These are phyloP conservation scores for Orientallactaga bullata DNA, from an alignment of 2,113 vertebrate species.

Conservation along the genomic window DNA sequence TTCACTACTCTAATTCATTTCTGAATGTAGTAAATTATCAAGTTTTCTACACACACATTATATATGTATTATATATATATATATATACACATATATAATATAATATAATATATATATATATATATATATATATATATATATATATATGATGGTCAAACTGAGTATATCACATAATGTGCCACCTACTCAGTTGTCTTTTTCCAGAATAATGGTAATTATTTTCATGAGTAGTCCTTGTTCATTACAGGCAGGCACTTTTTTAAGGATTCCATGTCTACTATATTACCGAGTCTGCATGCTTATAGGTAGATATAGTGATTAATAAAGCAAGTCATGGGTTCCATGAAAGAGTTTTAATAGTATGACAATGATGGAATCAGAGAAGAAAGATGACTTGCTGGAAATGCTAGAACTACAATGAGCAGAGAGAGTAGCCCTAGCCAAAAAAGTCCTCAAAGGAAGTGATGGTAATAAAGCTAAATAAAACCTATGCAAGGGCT, in stretches of 20 bases:
- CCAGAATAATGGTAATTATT: background rate
- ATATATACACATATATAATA: background rate
- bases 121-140: background rate
- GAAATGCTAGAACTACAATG: too few relatives aligned
- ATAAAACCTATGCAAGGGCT: background rate
- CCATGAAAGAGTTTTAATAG: background rate
- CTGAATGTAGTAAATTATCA: background rate
- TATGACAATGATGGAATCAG: background rate
- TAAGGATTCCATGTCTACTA: background rate
- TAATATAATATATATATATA: too few relatives aligned
- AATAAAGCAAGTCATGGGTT: background rate
- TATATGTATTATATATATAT: too few relatives aligned
- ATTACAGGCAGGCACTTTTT: background rate
- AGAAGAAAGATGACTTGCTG: background rate
- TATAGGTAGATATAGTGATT: background rate
- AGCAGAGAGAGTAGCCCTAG: background rate
- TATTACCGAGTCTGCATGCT: background rate
- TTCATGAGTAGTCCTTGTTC: background rate
- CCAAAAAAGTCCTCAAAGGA: background rate
- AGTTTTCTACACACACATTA: too few relatives aligned
- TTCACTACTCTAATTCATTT: background rate
- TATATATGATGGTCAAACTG: background rate
- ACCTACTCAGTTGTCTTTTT: background rate
- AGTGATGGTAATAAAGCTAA: background rate
- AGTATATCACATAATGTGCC: too few relatives aligned